Base-by-base conservation (phyloP, 2,888 invertebrate species). In the Sceliomorpha sp. region DNA sequence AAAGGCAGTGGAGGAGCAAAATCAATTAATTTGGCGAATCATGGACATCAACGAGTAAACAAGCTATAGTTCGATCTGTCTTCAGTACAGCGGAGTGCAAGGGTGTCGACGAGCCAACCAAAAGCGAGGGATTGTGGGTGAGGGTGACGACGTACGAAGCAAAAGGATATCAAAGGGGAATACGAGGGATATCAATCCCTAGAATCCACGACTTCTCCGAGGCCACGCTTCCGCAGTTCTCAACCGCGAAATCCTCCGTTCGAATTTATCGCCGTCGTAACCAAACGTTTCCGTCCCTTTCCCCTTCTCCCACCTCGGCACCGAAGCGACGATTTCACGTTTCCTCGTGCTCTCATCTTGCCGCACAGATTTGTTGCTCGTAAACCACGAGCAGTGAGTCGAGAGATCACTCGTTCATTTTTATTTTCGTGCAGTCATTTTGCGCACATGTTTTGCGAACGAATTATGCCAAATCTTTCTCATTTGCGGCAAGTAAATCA, bases 101-200 rank as follows among this genome's bases (percentile, higher is more conserved):
- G 72, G 71, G 50, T 70, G 73, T 68, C 56, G 70, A 69, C 56
- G 62, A 64, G 55, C 40, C 39, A 47, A 48, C 48, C 60, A 45
- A 55, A 64, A 1, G 31, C 63, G 48, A 63, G 59, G 53, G 59
- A 39, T 56, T 29, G 44, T 17, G 40, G 37, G 37, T 14, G 56
- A 50, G 70, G 58, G 64, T 14, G 58, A 56, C 34, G 37, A 50
- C 44, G 36, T 42, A 31, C 31, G 32, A 58, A 34, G 26, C 55
- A 50, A 27, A 42, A 58, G 77, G 80, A 85, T 87, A 87, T 87
- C 86, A 86, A 85, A 84, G 82, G 82, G 78, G 80, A 85, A 83
- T 80, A 79, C 82, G 80, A 83, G 83, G 84, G 84, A 85, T 86
- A 87, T 87, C 86, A 84, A 83, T 85, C 83, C 83, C 81, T 63